A percentile compares a stretch with the other conserved stretches of the same genome.
These are phyloP conservation scores for Drosophila gunungcola DNA, from an alignment of 1,140 invertebrate genomes.

Conservation along the genomic window DNA sequence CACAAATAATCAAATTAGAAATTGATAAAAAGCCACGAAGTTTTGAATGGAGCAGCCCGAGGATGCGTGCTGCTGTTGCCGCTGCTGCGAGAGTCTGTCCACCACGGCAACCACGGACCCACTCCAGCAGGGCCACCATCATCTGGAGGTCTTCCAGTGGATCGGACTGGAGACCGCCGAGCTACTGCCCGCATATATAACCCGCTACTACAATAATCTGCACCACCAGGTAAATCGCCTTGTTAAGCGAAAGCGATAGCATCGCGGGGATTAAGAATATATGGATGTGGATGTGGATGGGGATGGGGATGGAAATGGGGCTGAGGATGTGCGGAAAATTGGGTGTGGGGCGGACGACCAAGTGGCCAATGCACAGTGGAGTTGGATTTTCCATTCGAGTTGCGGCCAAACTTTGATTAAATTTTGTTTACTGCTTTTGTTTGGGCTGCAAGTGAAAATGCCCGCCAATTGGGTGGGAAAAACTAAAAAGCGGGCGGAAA, in stretches of 20 bases:
- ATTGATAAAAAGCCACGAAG: conserved; percentile 45
- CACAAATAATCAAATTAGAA: conserved; percentile 69
- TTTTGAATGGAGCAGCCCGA: conserved; percentile 58
- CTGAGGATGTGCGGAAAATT: neutral
- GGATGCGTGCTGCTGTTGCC: conserved; percentile 56
- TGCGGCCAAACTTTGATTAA: conserved; percentile 45
- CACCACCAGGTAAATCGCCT: conserved; percentile 86
- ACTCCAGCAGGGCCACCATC: conserved; percentile 8
- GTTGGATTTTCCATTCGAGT: conserved; percentile 29
- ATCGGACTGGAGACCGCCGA: conserved; percentile 89
- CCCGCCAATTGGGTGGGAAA: conserved; percentile 3
- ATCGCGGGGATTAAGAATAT: conserved; percentile 12
- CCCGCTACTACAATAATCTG: conserved; percentile 89
- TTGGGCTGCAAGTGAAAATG: neutral
- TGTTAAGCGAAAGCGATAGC: conserved; percentile 3
- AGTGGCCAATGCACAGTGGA: conserved; percentile 14
- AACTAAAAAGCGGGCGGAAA: conserved; percentile 19
- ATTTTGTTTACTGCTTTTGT: conserved; percentile 47
- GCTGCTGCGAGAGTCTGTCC: conserved; percentile 53
- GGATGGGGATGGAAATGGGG: neutral
- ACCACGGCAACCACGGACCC: conserved; percentile 23
- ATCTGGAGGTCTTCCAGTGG: conserved; percentile 85
- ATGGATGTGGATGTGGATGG: neutral
- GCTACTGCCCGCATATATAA: conserved; percentile 88
- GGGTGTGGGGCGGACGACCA: neutral